Evolutionary conservation across 2,113 vertebrate genomes (phyloP).

Genomic region (Nycticorax nycticorax): DNA sequence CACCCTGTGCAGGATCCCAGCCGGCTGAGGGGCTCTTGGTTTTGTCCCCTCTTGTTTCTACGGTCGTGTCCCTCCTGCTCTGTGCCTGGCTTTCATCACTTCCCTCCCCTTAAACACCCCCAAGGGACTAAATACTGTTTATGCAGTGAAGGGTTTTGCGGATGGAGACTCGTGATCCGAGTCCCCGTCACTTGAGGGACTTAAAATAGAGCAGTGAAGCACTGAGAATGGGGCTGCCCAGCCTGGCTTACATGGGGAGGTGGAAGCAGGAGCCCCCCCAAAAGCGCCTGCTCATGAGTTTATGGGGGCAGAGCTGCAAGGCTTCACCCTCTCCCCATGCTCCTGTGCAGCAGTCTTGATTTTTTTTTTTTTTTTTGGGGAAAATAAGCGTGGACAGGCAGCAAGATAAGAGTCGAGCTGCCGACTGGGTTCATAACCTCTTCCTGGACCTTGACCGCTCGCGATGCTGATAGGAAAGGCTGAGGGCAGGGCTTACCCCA

Average conservation of each 20-base stretch:
- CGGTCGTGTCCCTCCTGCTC: too few species aligned
- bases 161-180: not conserved
- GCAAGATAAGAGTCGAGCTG: not conserved
- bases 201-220: not conserved
- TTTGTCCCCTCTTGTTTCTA: not conserved
- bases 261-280: not conserved
- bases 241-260: not conserved
- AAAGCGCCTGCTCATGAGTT: accelerated
- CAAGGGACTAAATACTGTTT: not conserved
- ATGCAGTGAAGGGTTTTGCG: not conserved
- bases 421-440: accelerated
- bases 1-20: accelerated
- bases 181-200: not conserved
- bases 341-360: not conserved
- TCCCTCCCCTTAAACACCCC: not conserved
- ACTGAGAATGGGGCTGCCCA: not conserved
- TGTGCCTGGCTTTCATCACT: too few species aligned
- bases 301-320: not conserved
- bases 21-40: not conserved
- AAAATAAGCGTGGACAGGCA: not conserved
- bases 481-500: slow-evolving; percentile 2
- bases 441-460: accelerated
- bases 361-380: not conserved
- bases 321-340: not conserved
- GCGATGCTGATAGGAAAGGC: not conserved